Conservation (phyloP, 2,797 vertebrate genomes). For the Neopelma chrysocephalum region DNA sequence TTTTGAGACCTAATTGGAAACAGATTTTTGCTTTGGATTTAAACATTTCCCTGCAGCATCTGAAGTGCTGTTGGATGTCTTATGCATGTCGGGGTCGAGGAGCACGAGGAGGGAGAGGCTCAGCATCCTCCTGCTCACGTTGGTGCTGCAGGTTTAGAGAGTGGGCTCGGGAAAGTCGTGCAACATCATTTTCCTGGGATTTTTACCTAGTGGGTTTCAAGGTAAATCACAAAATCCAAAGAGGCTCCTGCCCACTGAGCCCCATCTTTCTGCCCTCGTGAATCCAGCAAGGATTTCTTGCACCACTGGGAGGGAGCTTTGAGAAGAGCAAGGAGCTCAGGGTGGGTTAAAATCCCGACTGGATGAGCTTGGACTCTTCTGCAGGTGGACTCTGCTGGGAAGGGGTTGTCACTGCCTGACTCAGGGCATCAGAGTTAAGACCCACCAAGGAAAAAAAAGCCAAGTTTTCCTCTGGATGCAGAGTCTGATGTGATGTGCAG, state of each 20-base stretch:
- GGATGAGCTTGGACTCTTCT: neutral
- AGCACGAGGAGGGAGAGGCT: neutral
- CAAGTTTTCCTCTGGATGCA: neutral
- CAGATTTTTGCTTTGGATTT: constrained; percentile 12
- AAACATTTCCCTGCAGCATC: neutral
- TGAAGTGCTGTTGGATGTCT: neutral
- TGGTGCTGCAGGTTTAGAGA: neutral
- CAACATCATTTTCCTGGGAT: neutral
- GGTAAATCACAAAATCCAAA: neutral
- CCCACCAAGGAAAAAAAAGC: neutral
- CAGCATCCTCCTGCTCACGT: neutral
- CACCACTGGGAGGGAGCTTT: neutral
- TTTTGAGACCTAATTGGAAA: neutral
- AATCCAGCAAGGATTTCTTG: neutral
- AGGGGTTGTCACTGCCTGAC: neutral
- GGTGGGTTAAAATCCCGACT: no score
- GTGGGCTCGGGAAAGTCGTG: neutral
- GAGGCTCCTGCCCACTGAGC: rapidly evolving
- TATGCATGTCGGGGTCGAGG: neutral
- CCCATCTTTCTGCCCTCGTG: neutral
- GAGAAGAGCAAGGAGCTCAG: neutral
- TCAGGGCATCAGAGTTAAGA: neutral
- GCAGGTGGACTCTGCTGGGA: rapidly evolving
- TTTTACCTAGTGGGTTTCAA: neutral
- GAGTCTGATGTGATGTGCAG: neutral